phyloP scores from a whole-genome alignment of 1,140 invertebrate species.

The Cydia splendana region DNA sequence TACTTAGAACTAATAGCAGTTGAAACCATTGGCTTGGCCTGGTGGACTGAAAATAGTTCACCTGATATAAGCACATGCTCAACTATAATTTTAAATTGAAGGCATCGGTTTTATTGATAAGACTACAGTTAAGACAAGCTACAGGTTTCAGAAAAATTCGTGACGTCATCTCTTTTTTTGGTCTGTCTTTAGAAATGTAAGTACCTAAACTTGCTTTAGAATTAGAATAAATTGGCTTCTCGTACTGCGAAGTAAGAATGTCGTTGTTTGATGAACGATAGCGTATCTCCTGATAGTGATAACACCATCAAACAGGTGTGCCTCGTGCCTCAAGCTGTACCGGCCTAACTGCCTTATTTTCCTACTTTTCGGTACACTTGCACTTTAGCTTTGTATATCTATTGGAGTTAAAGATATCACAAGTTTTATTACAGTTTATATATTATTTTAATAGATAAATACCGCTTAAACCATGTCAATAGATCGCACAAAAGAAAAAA shows the following conservation, averaged over 20 bases:
- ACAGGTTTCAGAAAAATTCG: too few species aligned
- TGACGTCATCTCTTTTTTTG: too few species aligned
- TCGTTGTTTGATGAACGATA: slow-evolving; percentile 24
- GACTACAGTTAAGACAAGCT: too few species aligned
- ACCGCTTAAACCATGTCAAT: too few species aligned
- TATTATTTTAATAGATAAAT: too few species aligned
- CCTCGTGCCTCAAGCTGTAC: slow-evolving; percentile 47
- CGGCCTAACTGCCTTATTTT: slow-evolving; percentile 40
- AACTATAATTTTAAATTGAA: too few species aligned
- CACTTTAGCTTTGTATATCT: background rate
- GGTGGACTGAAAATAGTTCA: too few species aligned
- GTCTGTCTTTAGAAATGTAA: background rate
- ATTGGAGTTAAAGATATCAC: background rate
- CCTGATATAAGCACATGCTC: too few species aligned
- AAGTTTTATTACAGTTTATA: background rate
- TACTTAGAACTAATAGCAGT: too few species aligned
- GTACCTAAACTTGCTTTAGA: background rate
- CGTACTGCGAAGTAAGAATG: slow-evolving; percentile 8
- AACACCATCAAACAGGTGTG: slow-evolving; percentile 57
- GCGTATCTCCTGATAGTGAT: slow-evolving; percentile 51
- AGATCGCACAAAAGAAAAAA: too few species aligned
- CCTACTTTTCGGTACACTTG: slow-evolving; percentile 39
- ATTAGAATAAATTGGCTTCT: background rate
- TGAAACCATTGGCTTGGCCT: too few species aligned
- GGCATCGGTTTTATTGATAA: too few species aligned